These are phyloP conservation scores for Peromyscus leucopus DNA, from an alignment of 2,113 vertebrate genomes.

Conservation along the genomic window DNA sequence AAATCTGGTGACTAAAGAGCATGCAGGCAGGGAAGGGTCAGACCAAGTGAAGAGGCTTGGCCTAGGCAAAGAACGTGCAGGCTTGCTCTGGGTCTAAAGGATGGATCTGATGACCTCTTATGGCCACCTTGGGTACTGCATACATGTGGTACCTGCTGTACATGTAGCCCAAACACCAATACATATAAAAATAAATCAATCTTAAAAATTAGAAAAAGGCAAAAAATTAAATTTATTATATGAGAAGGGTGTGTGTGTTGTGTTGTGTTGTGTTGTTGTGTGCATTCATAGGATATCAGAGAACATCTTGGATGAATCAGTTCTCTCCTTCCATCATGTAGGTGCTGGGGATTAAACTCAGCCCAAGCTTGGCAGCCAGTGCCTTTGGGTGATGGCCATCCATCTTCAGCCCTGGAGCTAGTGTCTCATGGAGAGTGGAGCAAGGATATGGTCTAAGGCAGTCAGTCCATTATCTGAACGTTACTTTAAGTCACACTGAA, in stretches of 20 bases:
- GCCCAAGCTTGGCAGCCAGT: too few relatives aligned
- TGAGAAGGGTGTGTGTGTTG: neutral
- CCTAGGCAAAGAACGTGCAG: neutral
- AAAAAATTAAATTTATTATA: neutral
- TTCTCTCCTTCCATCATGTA: neutral
- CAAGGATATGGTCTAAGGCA: neutral
- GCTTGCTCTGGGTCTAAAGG: constrained; percentile 43
- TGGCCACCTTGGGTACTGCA: neutral
- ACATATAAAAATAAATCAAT: constrained; percentile 31
- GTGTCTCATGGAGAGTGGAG: constrained; percentile 36
- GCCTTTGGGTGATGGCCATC: neutral
- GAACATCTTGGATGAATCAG: too few relatives aligned
- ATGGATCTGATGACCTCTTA: neutral
- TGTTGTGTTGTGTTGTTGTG: neutral
- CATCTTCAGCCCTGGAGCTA: neutral
- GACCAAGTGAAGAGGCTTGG: neutral
- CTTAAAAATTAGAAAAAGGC: constrained; percentile 6
- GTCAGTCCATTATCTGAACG: neutral
- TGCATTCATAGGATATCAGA: neutral
- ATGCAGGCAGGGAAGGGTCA: neutral
- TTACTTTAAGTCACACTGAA: constrained; percentile 13
- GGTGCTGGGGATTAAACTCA: neutral
- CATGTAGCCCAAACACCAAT: neutral
- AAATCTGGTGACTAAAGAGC: neutral
- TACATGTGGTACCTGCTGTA: neutral